Percentiles rank a stretch among this genome's conserved stretches.
Evolutionary conservation across 2,113 vertebrate genomes (phyloP).

Genomic region (Hyla sarda): DNA sequence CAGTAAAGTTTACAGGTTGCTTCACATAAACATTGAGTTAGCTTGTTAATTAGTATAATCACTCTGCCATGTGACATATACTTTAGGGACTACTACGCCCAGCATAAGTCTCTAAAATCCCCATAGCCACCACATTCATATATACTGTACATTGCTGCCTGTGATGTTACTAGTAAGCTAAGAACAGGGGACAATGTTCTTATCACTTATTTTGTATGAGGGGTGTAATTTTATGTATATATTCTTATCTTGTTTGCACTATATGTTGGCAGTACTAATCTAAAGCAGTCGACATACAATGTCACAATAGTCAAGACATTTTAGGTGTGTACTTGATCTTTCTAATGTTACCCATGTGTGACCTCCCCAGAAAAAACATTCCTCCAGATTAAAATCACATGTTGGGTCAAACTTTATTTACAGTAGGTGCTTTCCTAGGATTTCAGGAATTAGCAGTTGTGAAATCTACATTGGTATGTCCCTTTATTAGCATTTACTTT

Average conservation of each 20-base stretch:
- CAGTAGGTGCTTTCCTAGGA: background rate
- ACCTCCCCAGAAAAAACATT: background rate
- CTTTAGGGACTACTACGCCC: too few relatives aligned
- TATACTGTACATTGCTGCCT: too few relatives aligned
- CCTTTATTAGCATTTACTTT: background rate
- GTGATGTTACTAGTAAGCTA: too few relatives aligned
- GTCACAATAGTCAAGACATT: background rate
- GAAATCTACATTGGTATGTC: background rate
- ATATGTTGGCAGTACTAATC: background rate
- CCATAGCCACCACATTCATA: too few relatives aligned
- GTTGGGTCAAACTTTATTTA: background rate
- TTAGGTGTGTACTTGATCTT: background rate
- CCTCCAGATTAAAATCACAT: background rate
- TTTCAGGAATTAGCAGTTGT: background rate
- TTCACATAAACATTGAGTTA: too few relatives aligned
- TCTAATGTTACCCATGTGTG: slow-evolving; percentile 12
- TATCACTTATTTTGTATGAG: background rate
- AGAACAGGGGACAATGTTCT: background rate
- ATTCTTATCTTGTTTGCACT: background rate
- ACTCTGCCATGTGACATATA: too few relatives aligned
- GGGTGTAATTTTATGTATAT: background rate
- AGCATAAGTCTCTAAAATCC: too few relatives aligned
- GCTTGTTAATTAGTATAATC: too few relatives aligned
- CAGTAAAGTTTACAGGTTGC: too few relatives aligned
- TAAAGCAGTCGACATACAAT: background rate